These are phyloP conservation scores for Sebastolobus alascanus DNA, from an alignment of 2,797 vertebrate genomes.

Conservation along the genomic window DNA sequence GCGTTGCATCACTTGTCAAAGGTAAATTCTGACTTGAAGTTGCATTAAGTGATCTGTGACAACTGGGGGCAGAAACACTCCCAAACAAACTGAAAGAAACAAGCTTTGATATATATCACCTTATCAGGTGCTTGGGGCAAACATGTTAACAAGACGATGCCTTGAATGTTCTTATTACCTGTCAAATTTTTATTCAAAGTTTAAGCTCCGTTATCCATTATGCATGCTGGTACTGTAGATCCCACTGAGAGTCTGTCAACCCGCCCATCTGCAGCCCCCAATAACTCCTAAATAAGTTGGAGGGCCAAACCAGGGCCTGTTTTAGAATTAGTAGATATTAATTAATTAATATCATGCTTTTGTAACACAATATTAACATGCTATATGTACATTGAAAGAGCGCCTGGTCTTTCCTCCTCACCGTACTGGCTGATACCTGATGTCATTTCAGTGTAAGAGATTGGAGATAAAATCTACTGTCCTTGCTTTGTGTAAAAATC, in stretches of 20 bases:
- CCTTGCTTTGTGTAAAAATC: not conserved
- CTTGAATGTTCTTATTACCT: conserved; percentile 42
- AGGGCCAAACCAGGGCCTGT: not conserved
- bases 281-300: conserved; percentile 19
- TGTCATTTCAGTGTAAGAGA: no score
- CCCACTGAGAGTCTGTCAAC: conserved; percentile 21
- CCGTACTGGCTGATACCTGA: not conserved
- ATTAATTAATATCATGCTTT: not conserved
- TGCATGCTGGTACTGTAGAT: conserved; percentile 40
- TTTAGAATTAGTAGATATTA: not conserved
- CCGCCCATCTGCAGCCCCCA: conserved; percentile 21
- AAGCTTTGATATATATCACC: conserved; percentile 53
- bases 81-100: conserved; percentile 56
- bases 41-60: conserved; percentile 51
- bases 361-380: not conserved
- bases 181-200: conserved; percentile 56
- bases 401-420: not conserved
- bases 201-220: conserved; percentile 32
- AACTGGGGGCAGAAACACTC: conserved; percentile 44
- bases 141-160: conserved; percentile 43
- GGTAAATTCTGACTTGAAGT: conserved; percentile 66
- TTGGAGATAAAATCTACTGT: not conserved
- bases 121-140: conserved; percentile 56
- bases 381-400: not conserved
- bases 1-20: conserved; percentile 65